Base-by-base conservation (phyloP, 2,797 vertebrate species). In the Poliocrania exsul region DNA sequence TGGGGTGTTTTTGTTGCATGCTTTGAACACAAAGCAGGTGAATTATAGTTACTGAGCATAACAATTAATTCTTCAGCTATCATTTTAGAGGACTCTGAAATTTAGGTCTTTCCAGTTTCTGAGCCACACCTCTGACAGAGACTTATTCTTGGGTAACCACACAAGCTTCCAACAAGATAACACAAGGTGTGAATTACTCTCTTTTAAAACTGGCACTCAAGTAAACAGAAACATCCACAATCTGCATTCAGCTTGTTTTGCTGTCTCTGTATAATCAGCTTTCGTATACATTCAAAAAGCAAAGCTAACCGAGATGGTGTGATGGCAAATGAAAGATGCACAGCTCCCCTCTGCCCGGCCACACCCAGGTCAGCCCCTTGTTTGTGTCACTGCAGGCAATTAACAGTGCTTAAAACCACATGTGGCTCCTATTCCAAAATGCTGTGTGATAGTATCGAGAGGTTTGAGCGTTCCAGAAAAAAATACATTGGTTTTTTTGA, bases 351-450 rank as follows among this genome's bases (percentile, higher is more conserved):
- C 28, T 33, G n/a, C 31, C 33, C 25, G 33, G 50, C 77, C 0
- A 0, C 10, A 0, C 86, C 74, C 56, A 37, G 28, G n/a, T 93
- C 81, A 53, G 11, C 31, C 73, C 73, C 61, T 57, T 70, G 77
- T 80, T 88, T 88, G 62, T 96, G 90, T 92, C 88, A 84, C 73
- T 86, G 71, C 61, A 64, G 57, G 71, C 88, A 94, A 87, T 89
- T 95, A 94, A 89, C 83, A 89, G 86, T 77, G 77, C 56, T 70
- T 56, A 61, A 80, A 91, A 92, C 84, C 93, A 77, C 79, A 38
- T 25, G 31, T 0, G 1, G 46, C 77, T 92, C 17, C 62, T 83
- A 15, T 72, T 88, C 93, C 83, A 94, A 80, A 88, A 87, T 42
- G 31, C 54, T 50, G 40, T 74, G 81, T 81, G 84, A 93, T 95